Conservation (phyloP, 2,113 vertebrate species). For the Stigmatopora nigra region DNA sequence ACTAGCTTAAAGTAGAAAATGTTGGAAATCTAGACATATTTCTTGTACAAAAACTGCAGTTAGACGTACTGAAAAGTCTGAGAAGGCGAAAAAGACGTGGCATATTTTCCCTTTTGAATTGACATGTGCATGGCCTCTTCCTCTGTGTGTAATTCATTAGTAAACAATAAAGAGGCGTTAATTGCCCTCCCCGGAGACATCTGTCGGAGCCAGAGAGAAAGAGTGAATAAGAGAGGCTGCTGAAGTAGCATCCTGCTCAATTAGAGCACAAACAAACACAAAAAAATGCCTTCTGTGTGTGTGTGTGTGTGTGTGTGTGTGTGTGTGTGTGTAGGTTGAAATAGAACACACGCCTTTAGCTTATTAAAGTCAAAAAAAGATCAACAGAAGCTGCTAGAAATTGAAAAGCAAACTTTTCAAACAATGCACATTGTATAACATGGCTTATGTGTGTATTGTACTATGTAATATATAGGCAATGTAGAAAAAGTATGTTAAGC, state of each 20-base stretch:
- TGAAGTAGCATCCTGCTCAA: slow-evolving; percentile 54
- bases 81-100: slow-evolving; percentile 4
- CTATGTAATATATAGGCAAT: not conserved
- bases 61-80: not conserved
- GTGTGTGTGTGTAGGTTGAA: not conserved
- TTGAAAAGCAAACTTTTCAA: not conserved
- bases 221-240: slow-evolving; percentile 38
- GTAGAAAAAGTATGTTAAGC: not conserved
- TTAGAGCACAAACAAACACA: slow-evolving; percentile 47
- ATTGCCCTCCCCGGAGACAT: slow-evolving; percentile 58
- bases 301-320: no score
- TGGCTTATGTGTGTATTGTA: not conserved
- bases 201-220: slow-evolving; percentile 48
- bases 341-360: not conserved
- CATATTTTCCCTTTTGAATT: slow-evolving; percentile 32
- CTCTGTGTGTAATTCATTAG: slow-evolving; percentile 62
- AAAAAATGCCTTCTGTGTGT: not conserved
- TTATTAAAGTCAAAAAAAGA: not conserved
- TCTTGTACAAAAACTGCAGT: no score
- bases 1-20: no score
- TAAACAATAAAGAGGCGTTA: slow-evolving; percentile 59
- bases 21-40: no score
- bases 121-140: slow-evolving; percentile 11
- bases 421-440: not conserved
- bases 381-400: not conserved